Percentiles rank a stretch among this genome's conserved stretches.
Evolutionary conservation across 2,888 invertebrate species (phyloP).

Genomic region (Dioctria linearis): DNA sequence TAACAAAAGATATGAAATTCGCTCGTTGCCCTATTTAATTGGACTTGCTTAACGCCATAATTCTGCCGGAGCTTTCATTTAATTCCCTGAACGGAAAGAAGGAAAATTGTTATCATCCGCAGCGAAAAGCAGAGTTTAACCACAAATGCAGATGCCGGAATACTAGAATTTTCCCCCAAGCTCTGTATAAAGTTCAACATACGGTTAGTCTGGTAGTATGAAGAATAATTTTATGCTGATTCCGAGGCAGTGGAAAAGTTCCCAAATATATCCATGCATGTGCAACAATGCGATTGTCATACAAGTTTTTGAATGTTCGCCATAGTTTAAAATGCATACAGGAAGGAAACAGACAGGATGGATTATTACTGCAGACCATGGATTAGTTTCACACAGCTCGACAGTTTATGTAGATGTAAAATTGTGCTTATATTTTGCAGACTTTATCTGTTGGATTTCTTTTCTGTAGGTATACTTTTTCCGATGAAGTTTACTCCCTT

Average conservation of each 20-base stretch:
- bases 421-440: background rate
- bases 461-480: background rate
- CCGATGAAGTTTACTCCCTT: no score
- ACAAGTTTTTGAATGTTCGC: conserved; percentile 47
- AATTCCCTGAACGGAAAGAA: conserved; percentile 47
- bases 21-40: conserved; percentile 32
- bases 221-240: conserved; percentile 48
- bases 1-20: conserved; percentile 27
- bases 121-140: conserved; percentile 34
- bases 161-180: conserved; percentile 28
- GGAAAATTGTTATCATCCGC: conserved; percentile 51
- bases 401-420: background rate
- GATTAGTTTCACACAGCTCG: conserved; percentile 8
- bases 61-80: conserved; percentile 35
- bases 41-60: conserved; percentile 36
- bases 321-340: conserved; percentile 45
- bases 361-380: conserved; percentile 43
- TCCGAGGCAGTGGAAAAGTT: conserved; percentile 28
- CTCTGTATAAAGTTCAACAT: conserved; percentile 46
- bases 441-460: background rate
- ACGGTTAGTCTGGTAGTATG: conserved; percentile 20
- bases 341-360: conserved; percentile 43
- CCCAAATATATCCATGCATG: conserved; percentile 4
- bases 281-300: conserved; percentile 45
- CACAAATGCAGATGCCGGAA: conserved; percentile 42